Evolutionary conservation across 1,140 invertebrate species (phyloP), one percentile per base, ranked within the genome.

Genomic region (Drosophila sechellia): DNA sequence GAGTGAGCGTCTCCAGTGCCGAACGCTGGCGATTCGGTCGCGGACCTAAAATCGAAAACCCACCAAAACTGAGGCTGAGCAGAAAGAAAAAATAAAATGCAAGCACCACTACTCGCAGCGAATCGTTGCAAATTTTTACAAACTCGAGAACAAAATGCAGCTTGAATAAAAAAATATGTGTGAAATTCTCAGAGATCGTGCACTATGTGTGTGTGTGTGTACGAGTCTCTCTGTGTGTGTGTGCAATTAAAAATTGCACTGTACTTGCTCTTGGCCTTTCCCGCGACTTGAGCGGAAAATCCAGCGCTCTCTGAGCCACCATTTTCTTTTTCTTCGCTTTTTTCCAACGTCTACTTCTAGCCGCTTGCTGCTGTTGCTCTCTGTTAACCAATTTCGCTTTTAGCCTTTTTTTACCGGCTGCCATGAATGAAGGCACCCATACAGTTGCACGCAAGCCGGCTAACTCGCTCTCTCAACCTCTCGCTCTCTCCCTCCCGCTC

Each of bases 221-320:
- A 45, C 4, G 13, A 37, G 10, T 37, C 35, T 37, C 35, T 73
- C 76, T 68, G 60, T 60, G 66, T 61, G 68, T 55, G 57, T 40
- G 50, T 84, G 79, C 84, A 89, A 87, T 89, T 89, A 87, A 87
- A 75, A 89, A 89, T 77, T 79, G 73, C 84, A 89, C 66, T 70
- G 76, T 71, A 77, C 59, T 65, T 69, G 34, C 70, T 61, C 59
- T 49, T 85, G 57, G 71, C 71, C 70, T 78, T 58, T 43, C 70
- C 63, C 37, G 11, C 58, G 27, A 25, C 10, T 46, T 57, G 54
- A 71, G 49, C 31, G 17, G 34, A 59, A 55, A 54, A 63, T 25
- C 63, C 0, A 66, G 60, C 54, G 34, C 77, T 57, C 74, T 80
- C 65, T 77, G 64, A 63, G 77, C 83, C 83, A 86, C 83, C 83